A percentile compares a stretch with the other conserved stretches of the same genome.
Evolutionary conservation across 2,113 vertebrate species (phyloP).

Genomic region (Saguinus midas): DNA sequence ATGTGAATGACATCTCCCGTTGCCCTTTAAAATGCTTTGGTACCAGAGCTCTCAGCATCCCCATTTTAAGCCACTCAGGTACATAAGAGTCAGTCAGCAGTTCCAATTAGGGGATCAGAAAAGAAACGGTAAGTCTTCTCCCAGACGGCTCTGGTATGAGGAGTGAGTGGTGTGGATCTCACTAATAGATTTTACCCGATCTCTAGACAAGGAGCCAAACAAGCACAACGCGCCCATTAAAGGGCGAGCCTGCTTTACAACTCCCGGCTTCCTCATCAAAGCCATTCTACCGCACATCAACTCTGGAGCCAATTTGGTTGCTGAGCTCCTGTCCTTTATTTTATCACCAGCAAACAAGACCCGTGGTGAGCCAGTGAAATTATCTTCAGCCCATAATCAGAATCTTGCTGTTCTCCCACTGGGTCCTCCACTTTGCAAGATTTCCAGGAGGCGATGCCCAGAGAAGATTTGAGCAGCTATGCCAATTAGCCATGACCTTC

Average conservation of each 20-base stretch:
- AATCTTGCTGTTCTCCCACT: neutral
- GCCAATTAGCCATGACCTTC: slow-evolving; percentile 66
- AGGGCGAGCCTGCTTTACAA: slow-evolving; percentile 4
- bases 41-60: slow-evolving; percentile 76
- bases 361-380: neutral
- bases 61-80: slow-evolving; percentile 76
- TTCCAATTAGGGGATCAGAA: slow-evolving; percentile 78
- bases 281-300: neutral
- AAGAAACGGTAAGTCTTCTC: slow-evolving; percentile 74
- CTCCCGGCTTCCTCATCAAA: slow-evolving; percentile 36
- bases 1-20: slow-evolving; percentile 75
- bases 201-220: slow-evolving; percentile 66
- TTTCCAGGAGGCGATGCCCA: neutral
- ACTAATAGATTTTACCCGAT: slow-evolving; percentile 73
- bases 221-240: slow-evolving; percentile 65
- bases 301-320: slow-evolving; percentile 24
- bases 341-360: slow-evolving; percentile 52
- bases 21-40: slow-evolving; percentile 76
- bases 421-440: slow-evolving; percentile 8
- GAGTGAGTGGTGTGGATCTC: slow-evolving; percentile 8
- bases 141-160: slow-evolving; percentile 71
- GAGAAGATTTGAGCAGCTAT: neutral
- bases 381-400: neutral
- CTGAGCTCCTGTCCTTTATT: slow-evolving; percentile 30
- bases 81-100: slow-evolving; percentile 68